Conservation (phyloP, 2,113 vertebrate genomes). For the Cyrtonyx montezumae region DNA sequence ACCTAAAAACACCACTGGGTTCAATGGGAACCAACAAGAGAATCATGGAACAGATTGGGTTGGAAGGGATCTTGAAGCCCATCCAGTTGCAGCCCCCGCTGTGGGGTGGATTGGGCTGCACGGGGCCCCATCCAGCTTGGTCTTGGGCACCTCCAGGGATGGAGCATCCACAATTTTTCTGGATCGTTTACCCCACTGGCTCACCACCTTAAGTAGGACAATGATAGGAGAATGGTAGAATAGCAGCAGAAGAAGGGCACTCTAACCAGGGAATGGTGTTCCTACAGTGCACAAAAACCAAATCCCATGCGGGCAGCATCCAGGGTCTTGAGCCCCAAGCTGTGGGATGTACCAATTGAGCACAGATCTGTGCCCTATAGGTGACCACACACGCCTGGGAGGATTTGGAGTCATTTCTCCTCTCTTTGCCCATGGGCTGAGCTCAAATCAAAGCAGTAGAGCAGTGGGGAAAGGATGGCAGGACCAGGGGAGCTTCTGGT, state of each 20-base stretch:
- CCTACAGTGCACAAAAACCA: neutral
- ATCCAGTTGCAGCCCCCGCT: neutral
- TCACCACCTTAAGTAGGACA: neutral
- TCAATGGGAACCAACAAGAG: neutral
- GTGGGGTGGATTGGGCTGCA: too few species aligned
- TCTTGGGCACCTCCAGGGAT: neutral
- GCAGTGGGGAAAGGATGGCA: fast-evolving
- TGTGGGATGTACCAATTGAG: fast-evolving
- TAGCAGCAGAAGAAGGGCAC: neutral
- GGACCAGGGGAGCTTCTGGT: fast-evolving
- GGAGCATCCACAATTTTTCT: neutral
- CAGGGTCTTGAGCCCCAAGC: fast-evolving
- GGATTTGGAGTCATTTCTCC: neutral
- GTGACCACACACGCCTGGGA: fast-evolving
- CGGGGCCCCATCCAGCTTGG: neutral
- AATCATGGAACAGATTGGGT: neutral
- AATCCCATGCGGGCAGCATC: neutral
- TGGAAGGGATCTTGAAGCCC: neutral
- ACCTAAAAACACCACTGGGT: neutral
- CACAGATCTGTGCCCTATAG: neutral
- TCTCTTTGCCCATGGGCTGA: neutral
- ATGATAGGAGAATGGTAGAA: neutral
- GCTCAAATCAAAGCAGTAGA: neutral
- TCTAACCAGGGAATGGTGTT: neutral
- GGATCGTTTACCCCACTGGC: too few species aligned